Evolutionary conservation across 2,797 vertebrate genomes (phyloP).

Genomic region (Cryptoprocta ferox): DNA sequence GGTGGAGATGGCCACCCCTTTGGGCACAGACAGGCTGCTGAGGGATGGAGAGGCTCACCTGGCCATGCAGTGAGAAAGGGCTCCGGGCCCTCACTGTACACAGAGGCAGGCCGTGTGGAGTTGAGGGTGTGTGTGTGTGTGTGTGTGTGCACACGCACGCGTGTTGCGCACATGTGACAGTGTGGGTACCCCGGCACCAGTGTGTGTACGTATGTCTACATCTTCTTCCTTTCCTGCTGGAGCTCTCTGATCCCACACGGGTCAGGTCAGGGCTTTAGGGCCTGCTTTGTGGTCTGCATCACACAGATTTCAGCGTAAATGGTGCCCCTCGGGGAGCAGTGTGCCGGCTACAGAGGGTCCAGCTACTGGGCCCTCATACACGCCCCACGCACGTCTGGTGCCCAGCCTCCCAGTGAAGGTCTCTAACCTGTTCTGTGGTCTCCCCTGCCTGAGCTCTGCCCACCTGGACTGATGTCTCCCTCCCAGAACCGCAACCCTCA

Average conservation of each 20-base stretch:
- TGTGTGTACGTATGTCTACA: background rate
- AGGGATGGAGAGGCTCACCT: background rate
- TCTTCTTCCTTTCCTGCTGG: background rate
- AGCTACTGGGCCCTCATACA: background rate
- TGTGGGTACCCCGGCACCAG: background rate
- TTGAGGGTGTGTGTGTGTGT: background rate
- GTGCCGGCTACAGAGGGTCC: background rate
- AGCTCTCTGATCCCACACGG: background rate
- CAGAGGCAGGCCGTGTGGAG: background rate
- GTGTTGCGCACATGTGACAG: background rate
- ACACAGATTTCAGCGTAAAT: background rate
- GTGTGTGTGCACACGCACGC: fast-evolving
- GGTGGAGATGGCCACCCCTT: background rate
- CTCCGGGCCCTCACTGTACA: background rate
- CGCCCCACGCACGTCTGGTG: background rate
- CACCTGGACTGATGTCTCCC: background rate
- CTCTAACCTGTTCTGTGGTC: background rate
- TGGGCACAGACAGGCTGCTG: background rate
- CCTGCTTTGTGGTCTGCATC: background rate
- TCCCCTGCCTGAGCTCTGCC: background rate
- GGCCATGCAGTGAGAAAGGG: background rate
- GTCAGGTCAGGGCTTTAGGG: background rate
- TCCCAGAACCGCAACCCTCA: background rate
- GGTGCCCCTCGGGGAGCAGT: background rate
- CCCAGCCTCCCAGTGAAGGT: background rate